Evolutionary conservation across 2,797 vertebrate genomes (phyloP).

Genomic region (Darevskia mixta): DNA sequence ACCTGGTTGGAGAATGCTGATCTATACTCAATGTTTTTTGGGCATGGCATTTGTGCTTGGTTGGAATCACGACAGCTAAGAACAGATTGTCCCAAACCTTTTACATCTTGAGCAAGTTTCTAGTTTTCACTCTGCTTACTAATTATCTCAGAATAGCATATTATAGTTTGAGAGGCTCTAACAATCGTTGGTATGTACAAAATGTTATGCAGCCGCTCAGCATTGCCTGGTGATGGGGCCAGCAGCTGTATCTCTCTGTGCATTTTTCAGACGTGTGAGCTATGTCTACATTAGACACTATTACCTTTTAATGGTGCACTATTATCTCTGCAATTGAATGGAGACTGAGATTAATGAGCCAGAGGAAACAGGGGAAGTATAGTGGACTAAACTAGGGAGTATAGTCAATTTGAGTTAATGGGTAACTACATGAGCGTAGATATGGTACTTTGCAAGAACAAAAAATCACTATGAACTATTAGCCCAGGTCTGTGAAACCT

Average conservation of each 20-base stretch:
- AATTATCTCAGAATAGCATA: neutral
- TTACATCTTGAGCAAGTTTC: neutral
- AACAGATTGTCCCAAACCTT: neutral
- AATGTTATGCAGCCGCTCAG: conserved; percentile 7
- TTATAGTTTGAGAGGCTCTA: neutral
- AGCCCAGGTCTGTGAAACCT: neutral
- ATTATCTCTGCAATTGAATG: neutral
- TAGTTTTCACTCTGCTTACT: neutral
- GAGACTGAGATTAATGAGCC: neutral
- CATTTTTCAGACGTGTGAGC: neutral
- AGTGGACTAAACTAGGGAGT: neutral
- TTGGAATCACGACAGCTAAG: no score
- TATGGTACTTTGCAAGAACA: neutral
- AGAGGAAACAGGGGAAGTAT: neutral
- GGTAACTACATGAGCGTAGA: neutral
- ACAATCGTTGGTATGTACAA: neutral
- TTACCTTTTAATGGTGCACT: neutral
- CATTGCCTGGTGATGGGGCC: conserved; percentile 7
- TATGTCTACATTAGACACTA: neutral
- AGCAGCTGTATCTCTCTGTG: neutral
- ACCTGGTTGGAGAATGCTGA: no score
- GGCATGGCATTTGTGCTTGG: no score
- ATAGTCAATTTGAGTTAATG: neutral
- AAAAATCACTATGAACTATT: neutral
- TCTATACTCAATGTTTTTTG: no score